phyloP scores from a whole-genome alignment of 2,888 invertebrate species.

The Ryuthela nishihirai region DNA sequence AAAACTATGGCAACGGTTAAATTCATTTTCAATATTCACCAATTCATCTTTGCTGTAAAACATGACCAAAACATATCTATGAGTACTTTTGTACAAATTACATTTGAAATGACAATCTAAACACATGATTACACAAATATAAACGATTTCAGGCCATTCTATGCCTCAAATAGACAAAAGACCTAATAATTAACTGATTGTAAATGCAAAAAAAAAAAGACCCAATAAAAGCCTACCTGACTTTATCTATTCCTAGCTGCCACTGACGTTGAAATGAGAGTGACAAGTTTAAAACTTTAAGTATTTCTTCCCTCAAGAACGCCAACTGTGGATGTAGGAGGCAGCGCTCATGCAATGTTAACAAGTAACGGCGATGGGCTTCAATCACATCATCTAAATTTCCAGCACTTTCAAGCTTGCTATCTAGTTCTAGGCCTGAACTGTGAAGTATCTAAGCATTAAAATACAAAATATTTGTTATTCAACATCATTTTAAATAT shows the following conservation, averaged over 20 bases:
- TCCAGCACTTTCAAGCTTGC: conserved; percentile 3
- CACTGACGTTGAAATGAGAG: conserved; percentile 19
- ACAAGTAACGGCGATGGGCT: conserved; percentile 9
- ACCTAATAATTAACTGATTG: background rate
- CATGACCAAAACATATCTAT: too few species aligned
- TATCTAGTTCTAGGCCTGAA: conserved; percentile 13
- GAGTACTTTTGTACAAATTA: too few species aligned
- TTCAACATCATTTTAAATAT: too few species aligned
- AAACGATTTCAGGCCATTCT: too few species aligned
- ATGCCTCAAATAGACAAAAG: too few species aligned
- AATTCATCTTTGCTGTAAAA: conserved; percentile 17
- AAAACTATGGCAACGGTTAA: conserved; percentile 48
- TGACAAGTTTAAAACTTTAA: conserved; percentile 18
- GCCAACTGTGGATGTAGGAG: conserved; percentile 13
- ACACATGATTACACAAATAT: too few species aligned
- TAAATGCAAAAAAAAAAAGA: background rate
- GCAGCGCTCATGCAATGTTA: conserved; percentile 15
- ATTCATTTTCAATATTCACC: conserved; percentile 46
- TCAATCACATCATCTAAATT: conserved; percentile 23
- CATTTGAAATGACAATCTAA: too few species aligned
- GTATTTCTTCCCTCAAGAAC: conserved; percentile 15
- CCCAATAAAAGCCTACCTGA: conserved; percentile 1
- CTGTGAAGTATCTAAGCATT: conserved; percentile 15
- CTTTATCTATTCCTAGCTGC: conserved; percentile 13
- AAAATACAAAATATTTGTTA: background rate